These are phyloP conservation scores for Listronotus oregonensis DNA, from an alignment of 1,140 invertebrate species.

Conservation along the genomic window DNA sequence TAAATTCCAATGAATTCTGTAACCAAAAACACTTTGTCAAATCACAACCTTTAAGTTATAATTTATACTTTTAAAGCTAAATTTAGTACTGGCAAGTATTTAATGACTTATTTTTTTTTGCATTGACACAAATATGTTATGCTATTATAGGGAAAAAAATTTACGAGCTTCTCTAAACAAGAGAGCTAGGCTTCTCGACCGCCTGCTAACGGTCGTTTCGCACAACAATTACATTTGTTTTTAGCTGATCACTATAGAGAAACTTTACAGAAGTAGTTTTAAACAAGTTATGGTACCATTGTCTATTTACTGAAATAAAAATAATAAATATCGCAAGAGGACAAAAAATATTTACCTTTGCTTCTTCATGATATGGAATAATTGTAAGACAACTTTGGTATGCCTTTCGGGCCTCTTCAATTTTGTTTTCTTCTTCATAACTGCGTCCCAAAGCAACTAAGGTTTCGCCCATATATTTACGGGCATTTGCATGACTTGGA, in stretches of 20 bases:
- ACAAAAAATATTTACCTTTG: slow-evolving; percentile 48
- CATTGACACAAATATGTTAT: no score
- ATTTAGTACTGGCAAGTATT: no score
- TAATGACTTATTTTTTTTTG: no score
- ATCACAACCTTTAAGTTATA: no score
- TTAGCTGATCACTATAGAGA: no score
- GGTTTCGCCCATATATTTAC: slow-evolving; percentile 93
- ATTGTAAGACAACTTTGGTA: slow-evolving; percentile 82
- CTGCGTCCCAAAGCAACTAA: slow-evolving; percentile 82
- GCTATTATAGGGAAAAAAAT: no score
- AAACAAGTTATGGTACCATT: background rate
- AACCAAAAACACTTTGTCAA: background rate
- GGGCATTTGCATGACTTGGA: slow-evolving; percentile 89
- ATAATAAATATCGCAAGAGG: background rate
- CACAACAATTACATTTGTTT: no score
- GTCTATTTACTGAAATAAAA: background rate
- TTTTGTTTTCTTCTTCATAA: slow-evolving; percentile 83
- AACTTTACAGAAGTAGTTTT: background rate
- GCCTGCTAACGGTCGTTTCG: no score
- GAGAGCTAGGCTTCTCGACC: no score
- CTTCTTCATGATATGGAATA: slow-evolving; percentile 83
- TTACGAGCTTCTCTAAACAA: no score
- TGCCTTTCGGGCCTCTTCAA: slow-evolving; percentile 81
- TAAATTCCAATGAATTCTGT: slow-evolving; percentile 76
- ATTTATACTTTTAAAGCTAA: no score